Percentiles rank a stretch among this genome's conserved stretches.
These are phyloP conservation scores for Mionectes macconnelli DNA, from an alignment of 2,113 vertebrate species.

Conservation along the genomic window DNA sequence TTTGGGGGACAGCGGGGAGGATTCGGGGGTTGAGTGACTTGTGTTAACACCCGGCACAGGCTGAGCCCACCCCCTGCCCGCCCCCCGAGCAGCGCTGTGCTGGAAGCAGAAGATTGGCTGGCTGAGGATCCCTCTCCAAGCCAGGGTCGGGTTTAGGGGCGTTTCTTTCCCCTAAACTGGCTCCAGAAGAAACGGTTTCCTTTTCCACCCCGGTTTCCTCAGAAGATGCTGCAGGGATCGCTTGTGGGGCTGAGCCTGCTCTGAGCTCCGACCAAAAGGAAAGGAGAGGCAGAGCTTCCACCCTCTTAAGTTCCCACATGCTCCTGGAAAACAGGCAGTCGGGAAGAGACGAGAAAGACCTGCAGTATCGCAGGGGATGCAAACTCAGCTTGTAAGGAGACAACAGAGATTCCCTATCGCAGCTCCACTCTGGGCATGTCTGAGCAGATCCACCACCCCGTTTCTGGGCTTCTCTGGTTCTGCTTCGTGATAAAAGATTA, in stretches of 20 bases:
- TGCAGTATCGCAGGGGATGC: accelerated
- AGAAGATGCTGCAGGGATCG: neutral
- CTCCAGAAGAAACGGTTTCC: neutral
- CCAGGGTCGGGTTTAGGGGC: neutral
- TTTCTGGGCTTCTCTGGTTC: neutral
- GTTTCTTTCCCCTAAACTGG: neutral
- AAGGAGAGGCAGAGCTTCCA: neutral
- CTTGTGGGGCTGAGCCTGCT: neutral
- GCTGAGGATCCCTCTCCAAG: neutral
- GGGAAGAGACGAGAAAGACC: neutral
- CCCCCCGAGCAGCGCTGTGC: neutral
- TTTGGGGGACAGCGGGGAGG: neutral
- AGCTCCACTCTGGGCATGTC: neutral
- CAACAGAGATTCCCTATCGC: neutral
- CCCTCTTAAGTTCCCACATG: neutral
- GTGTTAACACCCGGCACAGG: neutral
- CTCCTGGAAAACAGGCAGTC: neutral
- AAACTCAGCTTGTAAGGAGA: neutral
- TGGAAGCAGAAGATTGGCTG: constrained; percentile 44
- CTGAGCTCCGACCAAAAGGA: neutral
- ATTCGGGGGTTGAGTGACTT: neutral
- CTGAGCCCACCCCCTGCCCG: neutral
- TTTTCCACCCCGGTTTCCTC: neutral
- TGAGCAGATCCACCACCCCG: accelerated
- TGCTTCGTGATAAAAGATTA: neutral